phyloP scores from a whole-genome alignment of 2,113 vertebrate species.

The Malurus cyaneus region DNA sequence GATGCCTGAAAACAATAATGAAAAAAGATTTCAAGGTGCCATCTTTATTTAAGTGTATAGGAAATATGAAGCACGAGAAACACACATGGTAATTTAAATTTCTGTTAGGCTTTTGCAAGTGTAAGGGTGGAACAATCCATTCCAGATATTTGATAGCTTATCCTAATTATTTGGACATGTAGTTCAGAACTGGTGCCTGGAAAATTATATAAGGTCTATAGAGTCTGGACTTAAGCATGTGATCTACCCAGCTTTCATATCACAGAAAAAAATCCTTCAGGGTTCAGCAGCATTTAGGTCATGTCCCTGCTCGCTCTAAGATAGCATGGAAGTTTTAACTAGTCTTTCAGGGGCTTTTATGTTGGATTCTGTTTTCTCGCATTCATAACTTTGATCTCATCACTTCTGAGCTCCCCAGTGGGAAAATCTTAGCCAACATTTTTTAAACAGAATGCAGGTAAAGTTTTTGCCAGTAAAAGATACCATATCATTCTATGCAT shows the following conservation, averaged over 20 bases:
- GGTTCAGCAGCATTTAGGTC: slow-evolving; percentile 6
- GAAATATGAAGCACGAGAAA: neutral
- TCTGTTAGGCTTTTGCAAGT: neutral
- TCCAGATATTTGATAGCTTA: slow-evolving; percentile 26
- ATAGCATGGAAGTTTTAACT: neutral
- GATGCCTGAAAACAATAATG: neutral
- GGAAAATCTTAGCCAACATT: neutral
- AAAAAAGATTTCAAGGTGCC: neutral
- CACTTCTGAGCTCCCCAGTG: neutral
- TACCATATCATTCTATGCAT: neutral
- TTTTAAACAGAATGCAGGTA: neutral
- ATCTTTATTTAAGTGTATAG: neutral
- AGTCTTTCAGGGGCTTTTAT: neutral
- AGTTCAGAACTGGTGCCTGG: neutral
- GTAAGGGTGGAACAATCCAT: neutral
- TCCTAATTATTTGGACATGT: slow-evolving; percentile 51
- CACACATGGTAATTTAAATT: neutral
- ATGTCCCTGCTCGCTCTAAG: neutral
- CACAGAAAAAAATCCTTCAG: neutral
- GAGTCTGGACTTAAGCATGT: neutral
- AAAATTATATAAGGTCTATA: slow-evolving; percentile 8
- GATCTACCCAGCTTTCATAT: neutral
- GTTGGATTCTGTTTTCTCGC: neutral
- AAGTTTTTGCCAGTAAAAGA: neutral
- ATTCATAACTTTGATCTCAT: neutral